A percentile compares a stretch with the other conserved stretches of the same genome.
Evolutionary conservation across 2,888 invertebrate genomes (phyloP).

Genomic region (Lasius fuliginosus): DNA sequence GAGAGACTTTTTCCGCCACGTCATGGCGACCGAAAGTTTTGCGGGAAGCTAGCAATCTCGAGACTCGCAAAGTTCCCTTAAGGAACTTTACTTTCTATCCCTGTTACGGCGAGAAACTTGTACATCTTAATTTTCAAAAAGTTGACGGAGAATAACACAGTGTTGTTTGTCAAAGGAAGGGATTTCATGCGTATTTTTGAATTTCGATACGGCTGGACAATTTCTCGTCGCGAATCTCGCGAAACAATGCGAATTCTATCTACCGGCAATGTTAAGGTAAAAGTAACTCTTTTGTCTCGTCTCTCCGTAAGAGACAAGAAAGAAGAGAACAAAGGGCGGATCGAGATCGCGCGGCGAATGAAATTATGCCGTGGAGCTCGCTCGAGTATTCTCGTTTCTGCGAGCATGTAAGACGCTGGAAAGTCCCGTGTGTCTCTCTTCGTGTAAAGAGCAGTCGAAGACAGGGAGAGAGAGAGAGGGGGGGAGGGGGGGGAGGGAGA

Average conservation of each 20-base stretch:
- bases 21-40: slow-evolving; percentile 16
- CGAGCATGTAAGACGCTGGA: slow-evolving; percentile 43
- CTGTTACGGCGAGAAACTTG: slow-evolving; percentile 13
- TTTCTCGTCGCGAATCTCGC: slow-evolving; percentile 35
- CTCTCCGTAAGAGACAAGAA: slow-evolving; percentile 15
- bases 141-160: background rate
- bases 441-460: slow-evolving; percentile 12
- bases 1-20: slow-evolving; percentile 28
- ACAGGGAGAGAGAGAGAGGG: slow-evolving; percentile 28
- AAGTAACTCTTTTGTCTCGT: slow-evolving; percentile 42
- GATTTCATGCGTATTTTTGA: background rate
- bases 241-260: slow-evolving; percentile 42
- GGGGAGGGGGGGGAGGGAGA: slow-evolving; percentile 14
- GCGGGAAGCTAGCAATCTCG: slow-evolving; percentile 17
- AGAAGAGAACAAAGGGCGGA: slow-evolving; percentile 62
- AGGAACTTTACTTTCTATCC: slow-evolving; percentile 1
- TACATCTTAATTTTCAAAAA: slow-evolving; percentile 16
- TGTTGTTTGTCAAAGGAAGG: background rate
- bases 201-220: background rate
- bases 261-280: slow-evolving; percentile 23
- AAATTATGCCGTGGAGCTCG: slow-evolving; percentile 54
- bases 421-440: slow-evolving; percentile 62
- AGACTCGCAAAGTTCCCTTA: slow-evolving; percentile 8
- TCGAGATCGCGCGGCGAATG: slow-evolving; percentile 58
- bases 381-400: slow-evolving; percentile 48